phyloP scores from a whole-genome alignment of 1,140 invertebrate genomes.

The Macrostomum lignano region DNA sequence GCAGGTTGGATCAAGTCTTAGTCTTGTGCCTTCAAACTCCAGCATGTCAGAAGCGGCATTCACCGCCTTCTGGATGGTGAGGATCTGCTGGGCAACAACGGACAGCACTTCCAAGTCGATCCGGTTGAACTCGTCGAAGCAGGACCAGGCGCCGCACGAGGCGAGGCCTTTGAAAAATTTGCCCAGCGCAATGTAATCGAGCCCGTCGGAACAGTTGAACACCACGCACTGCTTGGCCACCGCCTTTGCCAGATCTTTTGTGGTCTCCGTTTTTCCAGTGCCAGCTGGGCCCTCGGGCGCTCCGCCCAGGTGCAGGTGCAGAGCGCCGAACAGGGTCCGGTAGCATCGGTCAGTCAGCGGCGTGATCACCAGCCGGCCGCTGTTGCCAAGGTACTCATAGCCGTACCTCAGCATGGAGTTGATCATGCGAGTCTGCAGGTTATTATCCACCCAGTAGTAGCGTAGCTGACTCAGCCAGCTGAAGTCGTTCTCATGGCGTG shows the following conservation, averaged over 20 bases:
- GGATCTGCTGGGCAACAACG: constrained; percentile 27
- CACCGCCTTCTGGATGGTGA: neutral
- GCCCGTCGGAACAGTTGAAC: constrained; percentile 29
- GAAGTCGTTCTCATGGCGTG: constrained; percentile 23
- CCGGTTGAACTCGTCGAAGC: constrained; percentile 30
- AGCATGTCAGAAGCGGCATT: too few species aligned
- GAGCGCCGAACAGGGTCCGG: constrained; percentile 20
- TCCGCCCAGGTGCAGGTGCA: constrained; percentile 27
- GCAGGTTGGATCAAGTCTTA: constrained; percentile 24
- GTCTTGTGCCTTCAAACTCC: constrained; percentile 28
- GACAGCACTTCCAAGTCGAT: constrained; percentile 29
- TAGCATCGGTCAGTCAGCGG: constrained; percentile 26
- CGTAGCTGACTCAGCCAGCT: constrained; percentile 27
- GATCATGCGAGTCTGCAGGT: constrained; percentile 19
- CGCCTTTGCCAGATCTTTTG: constrained; percentile 29
- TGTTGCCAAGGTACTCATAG: constrained; percentile 29
- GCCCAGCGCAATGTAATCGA: constrained; percentile 29
- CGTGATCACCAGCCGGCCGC: constrained; percentile 23
- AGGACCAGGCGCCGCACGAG: constrained; percentile 28
- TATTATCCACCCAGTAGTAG: constrained; percentile 26
- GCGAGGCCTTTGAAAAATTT: constrained; percentile 30
- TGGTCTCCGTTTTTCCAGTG: constrained; percentile 29
- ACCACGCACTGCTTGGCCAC: constrained; percentile 29
- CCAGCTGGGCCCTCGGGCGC: constrained; percentile 29
- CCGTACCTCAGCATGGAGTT: constrained; percentile 27